These are phyloP conservation scores for Oreotrochilus melanogaster DNA, from an alignment of 2,113 vertebrate species.

Conservation along the genomic window DNA sequence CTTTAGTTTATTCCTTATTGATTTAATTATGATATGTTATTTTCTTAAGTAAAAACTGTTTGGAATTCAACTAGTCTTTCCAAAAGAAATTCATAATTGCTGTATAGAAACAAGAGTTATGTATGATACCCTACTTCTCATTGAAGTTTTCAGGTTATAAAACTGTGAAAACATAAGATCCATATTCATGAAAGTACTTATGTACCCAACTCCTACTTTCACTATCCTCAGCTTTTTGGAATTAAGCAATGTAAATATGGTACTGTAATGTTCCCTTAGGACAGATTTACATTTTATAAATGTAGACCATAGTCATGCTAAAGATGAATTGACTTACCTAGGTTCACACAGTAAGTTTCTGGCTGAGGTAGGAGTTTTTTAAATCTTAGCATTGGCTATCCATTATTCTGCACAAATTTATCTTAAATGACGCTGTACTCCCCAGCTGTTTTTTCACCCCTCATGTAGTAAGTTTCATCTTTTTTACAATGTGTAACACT, in stretches of 20 bases:
- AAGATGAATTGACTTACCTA: neutral
- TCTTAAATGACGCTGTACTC: neutral
- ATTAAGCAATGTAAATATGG: neutral
- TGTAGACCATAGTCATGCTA: neutral
- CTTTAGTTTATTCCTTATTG: neutral
- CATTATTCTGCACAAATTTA: neutral
- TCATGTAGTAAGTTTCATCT: neutral
- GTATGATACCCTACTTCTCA: neutral
- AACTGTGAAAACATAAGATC: neutral
- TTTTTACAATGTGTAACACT: neutral
- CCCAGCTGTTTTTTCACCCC: neutral
- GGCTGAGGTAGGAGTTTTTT: neutral
- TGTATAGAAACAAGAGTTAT: neutral
- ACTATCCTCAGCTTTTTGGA: neutral
- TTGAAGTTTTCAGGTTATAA: neutral
- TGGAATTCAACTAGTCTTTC: neutral
- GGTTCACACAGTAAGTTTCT: neutral
- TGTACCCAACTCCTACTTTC: neutral
- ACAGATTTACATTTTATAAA: neutral
- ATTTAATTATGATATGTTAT: neutral
- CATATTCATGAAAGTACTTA: neutral
- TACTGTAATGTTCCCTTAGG: neutral
- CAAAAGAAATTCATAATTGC: neutral
- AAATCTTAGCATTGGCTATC: neutral
- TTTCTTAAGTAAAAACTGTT: neutral